Evolutionary conservation across 2,888 invertebrate genomes (phyloP), one percentile per base, ranked within the genome.

Genomic region (Scaptomyza flava): DNA sequence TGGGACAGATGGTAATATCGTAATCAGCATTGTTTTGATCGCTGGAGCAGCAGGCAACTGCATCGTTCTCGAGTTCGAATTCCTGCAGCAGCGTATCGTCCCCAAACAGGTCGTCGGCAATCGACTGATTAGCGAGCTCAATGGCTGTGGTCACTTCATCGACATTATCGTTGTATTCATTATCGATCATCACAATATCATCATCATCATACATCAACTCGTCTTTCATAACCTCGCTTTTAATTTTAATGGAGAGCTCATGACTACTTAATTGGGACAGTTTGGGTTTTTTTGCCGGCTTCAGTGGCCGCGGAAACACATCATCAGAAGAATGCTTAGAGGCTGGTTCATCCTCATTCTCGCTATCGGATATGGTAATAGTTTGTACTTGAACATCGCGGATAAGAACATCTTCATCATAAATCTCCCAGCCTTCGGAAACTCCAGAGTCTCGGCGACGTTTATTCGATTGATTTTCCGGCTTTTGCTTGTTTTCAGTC

Each of bases 41-140:
- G n/a, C n/a, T n/a, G n/a, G n/a, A n/a, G n/a, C n/a, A n/a, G n/a
- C n/a, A n/a, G n/a, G n/a, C n/a, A n/a, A n/a, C n/a, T n/a, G n/a
- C n/a, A n/a, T n/a, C n/a, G n/a, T n/a, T n/a, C n/a, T n/a, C n/a
- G n/a, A n/a, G n/a, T n/a, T n/a, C n/a, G n/a, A n/a, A n/a, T n/a
- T n/a, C n/a, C n/a, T n/a, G n/a, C n/a, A n/a, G n/a, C n/a, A n/a
- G n/a, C n/a, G n/a, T n/a, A n/a, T n/a, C n/a, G n/a, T n/a, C 90
- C 0, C 91, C 91, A 56, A 91, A 91, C 1, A 91, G 56, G 73
- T 91, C 91, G 52, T 91, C 90, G 2, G 91, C 84, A 11, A 91
- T 62, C 0, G 89, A 89, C 17, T 90, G 89, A 62, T 91, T 90
- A 1, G 89, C 88, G 33, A 91, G 53, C 53, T 90, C 90, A 0